Conservation (phyloP, 2,797 vertebrate species). For the Sylvilagus floridanus region DNA sequence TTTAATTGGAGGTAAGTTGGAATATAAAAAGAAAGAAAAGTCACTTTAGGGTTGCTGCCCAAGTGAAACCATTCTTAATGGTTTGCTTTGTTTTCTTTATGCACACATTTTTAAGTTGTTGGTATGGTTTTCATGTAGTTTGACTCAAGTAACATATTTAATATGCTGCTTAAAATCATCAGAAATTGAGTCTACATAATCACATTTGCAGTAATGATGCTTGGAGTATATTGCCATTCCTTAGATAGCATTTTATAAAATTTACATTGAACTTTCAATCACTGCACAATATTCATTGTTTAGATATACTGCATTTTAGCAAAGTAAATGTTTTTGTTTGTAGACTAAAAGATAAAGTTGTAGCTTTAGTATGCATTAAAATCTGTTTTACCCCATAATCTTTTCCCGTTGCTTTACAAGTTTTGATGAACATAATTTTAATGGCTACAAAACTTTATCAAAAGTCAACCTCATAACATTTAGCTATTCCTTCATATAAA, state of each 20-base stretch:
- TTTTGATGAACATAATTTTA: not conserved
- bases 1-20: constrained; percentile 50
- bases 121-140: constrained; percentile 39
- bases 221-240: not conserved
- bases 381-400: not conserved
- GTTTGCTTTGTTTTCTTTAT: not conserved
- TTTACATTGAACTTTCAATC: constrained; percentile 37
- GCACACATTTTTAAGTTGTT: not conserved
- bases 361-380: constrained; percentile 12
- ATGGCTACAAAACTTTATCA: not conserved
- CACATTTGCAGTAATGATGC: constrained; percentile 11
- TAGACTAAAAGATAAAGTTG: not conserved
- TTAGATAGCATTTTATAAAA: constrained; percentile 1
- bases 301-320: not conserved
- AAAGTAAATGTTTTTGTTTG: not conserved
- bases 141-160: constrained; percentile 1
- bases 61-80: not conserved
- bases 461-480: not conserved
- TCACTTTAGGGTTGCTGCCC: not conserved
- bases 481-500: not conserved
- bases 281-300: not conserved
- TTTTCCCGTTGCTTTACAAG: not conserved
- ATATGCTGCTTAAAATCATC: constrained; percentile 2
- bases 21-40: constrained; percentile 39
- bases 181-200: not conserved